These are phyloP conservation scores for Trematocara stigmaticum DNA, from an alignment of 2,113 vertebrate species.

Conservation along the genomic window DNA sequence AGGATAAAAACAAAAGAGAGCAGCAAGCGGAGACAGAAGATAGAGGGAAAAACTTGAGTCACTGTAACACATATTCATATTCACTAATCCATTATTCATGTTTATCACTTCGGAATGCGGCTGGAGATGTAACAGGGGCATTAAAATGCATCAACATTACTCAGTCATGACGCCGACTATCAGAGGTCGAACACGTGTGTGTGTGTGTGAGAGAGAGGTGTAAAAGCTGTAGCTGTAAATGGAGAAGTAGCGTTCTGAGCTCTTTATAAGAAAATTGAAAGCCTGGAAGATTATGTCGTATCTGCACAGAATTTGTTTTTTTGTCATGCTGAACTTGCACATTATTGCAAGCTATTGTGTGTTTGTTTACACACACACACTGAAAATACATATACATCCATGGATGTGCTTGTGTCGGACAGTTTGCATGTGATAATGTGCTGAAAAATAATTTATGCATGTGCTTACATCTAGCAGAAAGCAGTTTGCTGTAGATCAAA, in stretches of 20 bases:
- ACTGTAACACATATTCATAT: conserved; percentile 43
- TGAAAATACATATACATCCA: background rate
- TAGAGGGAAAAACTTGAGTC: conserved; percentile 30
- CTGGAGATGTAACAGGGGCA: conserved; percentile 41
- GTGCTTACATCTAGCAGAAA: background rate
- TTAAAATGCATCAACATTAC: conserved; percentile 56
- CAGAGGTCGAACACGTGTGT: background rate
- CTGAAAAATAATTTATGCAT: background rate
- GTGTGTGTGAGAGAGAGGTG: background rate
- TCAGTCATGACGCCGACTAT: conserved; percentile 48
- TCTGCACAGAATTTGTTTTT: background rate
- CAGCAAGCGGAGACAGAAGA: conserved; percentile 25
- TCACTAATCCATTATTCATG: conserved; percentile 63
- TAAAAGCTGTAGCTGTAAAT: background rate
- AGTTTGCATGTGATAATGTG: background rate
- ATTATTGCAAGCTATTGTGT: background rate
- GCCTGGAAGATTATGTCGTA: background rate
- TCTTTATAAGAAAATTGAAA: background rate
- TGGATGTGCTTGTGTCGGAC: background rate
- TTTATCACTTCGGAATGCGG: conserved; percentile 47
- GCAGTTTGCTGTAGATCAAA: background rate
- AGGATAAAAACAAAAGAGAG: background rate
- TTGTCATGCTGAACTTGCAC: background rate
- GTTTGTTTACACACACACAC: background rate
- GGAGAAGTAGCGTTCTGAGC: background rate